phyloP scores from a whole-genome alignment of 2,888 invertebrate species.

The Lysandra bellargus region DNA sequence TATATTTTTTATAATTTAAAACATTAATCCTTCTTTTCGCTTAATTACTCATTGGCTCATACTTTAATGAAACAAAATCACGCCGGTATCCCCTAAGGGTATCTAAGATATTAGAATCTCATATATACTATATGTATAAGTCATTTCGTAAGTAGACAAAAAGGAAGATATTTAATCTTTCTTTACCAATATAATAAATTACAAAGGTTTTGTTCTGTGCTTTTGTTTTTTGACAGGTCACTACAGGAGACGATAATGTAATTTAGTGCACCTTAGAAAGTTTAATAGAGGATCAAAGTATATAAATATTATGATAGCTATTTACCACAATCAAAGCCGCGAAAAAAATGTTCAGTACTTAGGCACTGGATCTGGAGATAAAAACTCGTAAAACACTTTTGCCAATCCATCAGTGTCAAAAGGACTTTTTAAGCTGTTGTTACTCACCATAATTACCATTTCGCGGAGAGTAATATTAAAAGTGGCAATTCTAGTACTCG shows the following conservation, averaged over 20 bases:
- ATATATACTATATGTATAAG: not conserved
- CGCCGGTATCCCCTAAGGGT: not conserved
- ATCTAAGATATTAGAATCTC: not conserved
- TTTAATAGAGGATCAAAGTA: too few species aligned
- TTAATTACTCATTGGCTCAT: not conserved
- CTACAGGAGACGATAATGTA: too few species aligned
- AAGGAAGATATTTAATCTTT: too few species aligned
- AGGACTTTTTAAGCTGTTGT: not conserved
- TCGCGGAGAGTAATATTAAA: not conserved
- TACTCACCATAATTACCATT: not conserved
- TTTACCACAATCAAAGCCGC: too few species aligned
- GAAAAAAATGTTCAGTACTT: too few species aligned
- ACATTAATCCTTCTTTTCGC: not conserved
- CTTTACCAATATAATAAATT: too few species aligned
- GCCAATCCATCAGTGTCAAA: not conserved
- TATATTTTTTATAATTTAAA: not conserved
- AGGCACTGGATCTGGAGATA: too few species aligned
- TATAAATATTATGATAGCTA: too few species aligned
- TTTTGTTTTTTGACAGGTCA: too few species aligned
- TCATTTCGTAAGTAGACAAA: too few species aligned
- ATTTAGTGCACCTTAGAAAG: too few species aligned
- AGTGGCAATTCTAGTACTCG: not conserved
- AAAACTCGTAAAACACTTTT: not conserved
- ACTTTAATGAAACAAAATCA: not conserved
- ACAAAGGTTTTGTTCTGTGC: too few species aligned